Percentiles rank a stretch among this genome's conserved stretches.
Conservation (phyloP, 37 sponge, comb jelly and placozoan genomes). For the Amphimedon queenslandica region DNA sequence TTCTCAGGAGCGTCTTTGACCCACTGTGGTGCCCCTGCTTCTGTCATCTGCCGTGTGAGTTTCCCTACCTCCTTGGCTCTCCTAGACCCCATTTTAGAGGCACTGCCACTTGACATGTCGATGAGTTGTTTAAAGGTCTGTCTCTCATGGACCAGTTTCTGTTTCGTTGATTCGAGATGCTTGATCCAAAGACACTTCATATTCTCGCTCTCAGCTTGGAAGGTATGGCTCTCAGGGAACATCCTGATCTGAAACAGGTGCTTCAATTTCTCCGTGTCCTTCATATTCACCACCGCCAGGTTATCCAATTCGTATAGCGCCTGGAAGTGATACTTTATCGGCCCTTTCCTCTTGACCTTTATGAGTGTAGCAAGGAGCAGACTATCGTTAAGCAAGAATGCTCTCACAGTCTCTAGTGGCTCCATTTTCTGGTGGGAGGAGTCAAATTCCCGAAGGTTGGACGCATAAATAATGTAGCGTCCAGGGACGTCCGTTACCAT, state of each 20-base stretch:
- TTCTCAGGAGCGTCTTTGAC: conserved; percentile 83
- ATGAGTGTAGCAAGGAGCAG: conserved; percentile 73
- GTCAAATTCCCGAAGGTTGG: conserved; percentile 63
- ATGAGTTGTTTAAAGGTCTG: conserved; percentile 47
- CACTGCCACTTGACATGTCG: background rate
- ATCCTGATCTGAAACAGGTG: conserved; percentile 79
- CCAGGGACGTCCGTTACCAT: conserved; percentile 87
- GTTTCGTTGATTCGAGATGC: conserved; percentile 71
- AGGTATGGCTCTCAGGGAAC: conserved; percentile 89
- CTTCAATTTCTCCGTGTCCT: conserved; percentile 52
- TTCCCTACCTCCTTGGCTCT: background rate
- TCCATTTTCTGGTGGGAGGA: conserved; percentile 68
- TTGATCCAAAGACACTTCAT: conserved; percentile 67
- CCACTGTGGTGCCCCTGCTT: conserved; percentile 48
- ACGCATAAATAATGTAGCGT: conserved; percentile 58
- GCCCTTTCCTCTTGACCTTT: conserved; percentile 67
- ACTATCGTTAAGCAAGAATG: conserved; percentile 94
- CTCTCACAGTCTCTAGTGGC: conserved; percentile 45
- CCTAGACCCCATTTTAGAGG: conserved; percentile 1
- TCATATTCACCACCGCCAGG: conserved; percentile 81
- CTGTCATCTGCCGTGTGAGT: background rate
- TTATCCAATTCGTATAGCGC: conserved; percentile 87
- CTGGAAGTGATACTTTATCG: conserved; percentile 73
- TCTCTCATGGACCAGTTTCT: conserved; percentile 58
- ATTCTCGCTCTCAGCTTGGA: conserved; percentile 61